Evolutionary conservation across 2,113 vertebrate species (phyloP).

Genomic region (Psophia crepitans): DNA sequence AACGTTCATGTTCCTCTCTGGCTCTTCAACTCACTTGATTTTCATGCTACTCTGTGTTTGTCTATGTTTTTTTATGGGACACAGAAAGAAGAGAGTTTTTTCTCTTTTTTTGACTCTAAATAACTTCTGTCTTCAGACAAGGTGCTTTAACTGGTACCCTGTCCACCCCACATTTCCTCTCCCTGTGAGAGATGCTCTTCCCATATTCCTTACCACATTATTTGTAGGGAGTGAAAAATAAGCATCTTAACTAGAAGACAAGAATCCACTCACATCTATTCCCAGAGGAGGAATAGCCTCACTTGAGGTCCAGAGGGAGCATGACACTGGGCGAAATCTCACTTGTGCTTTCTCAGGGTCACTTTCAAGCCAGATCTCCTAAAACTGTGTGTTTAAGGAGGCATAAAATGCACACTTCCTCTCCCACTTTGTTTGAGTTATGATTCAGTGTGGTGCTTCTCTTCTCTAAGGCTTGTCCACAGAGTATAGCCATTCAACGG

Average conservation of each 20-base stretch:
- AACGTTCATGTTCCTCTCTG: background rate
- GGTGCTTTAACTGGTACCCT: background rate
- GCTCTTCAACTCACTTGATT: background rate
- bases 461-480: background rate
- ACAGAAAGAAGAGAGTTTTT: background rate
- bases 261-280: background rate
- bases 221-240: background rate
- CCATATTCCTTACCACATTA: background rate
- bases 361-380: background rate
- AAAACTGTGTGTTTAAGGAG: background rate
- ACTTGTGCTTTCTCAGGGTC: background rate
- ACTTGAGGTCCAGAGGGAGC: background rate
- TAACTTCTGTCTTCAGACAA: background rate
- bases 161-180: background rate
- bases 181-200: background rate
- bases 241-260: background rate
- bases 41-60: background rate
- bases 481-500: background rate
- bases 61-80: background rate
- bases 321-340: background rate
- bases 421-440: background rate
- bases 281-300: background rate
- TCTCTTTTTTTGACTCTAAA: background rate
- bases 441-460: background rate
- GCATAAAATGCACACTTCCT: background rate